A percentile compares a stretch with the other conserved stretches of the same genome.
Evolutionary conservation across 2,113 vertebrate species (phyloP).

Genomic region (Erinaceus europaeus): DNA sequence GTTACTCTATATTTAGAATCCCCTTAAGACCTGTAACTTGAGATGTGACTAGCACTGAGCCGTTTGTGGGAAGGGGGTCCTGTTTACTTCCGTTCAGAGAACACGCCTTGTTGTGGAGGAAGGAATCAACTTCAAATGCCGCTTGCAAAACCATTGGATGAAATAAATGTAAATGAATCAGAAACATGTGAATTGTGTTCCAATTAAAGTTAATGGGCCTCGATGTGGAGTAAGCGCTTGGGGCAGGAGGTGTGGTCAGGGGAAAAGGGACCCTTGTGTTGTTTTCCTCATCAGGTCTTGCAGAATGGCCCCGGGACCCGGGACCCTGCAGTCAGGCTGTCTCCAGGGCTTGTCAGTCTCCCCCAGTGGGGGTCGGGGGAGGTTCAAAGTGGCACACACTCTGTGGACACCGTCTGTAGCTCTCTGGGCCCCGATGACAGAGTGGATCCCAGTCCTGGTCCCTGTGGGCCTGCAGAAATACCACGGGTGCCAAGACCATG

Average conservation of each 20-base stretch:
- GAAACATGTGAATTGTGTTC: slow-evolving; percentile 70
- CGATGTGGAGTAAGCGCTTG: slow-evolving; percentile 39
- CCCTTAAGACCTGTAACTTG: not conserved
- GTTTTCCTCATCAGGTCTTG: slow-evolving; percentile 46
- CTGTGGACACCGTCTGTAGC: not conserved
- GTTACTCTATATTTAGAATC: slow-evolving; percentile 6
- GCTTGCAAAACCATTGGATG: slow-evolving; percentile 72
- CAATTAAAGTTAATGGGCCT: slow-evolving; percentile 56
- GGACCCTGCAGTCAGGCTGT: not conserved
- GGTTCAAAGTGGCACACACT: not conserved
- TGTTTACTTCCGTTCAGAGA: slow-evolving; percentile 65
- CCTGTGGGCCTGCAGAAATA: too few species aligned
- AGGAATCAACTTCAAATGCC: slow-evolving; percentile 66
- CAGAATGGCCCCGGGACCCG: slow-evolving; percentile 26
- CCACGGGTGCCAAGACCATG: too few species aligned
- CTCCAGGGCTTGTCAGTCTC: not conserved
- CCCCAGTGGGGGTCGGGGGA: not conserved
- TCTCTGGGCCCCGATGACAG: not conserved
- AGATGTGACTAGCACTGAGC: slow-evolving; percentile 16
- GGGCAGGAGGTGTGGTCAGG: slow-evolving; percentile 49
- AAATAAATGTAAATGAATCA: slow-evolving; percentile 75
- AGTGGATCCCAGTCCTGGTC: too few species aligned
- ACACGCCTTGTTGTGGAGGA: slow-evolving; percentile 63
- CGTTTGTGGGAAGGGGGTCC: slow-evolving; percentile 16
- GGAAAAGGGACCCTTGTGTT: slow-evolving; percentile 54